Evolutionary conservation across 1,140 invertebrate genomes (phyloP).

Genomic region (Drosophila tristis): DNA sequence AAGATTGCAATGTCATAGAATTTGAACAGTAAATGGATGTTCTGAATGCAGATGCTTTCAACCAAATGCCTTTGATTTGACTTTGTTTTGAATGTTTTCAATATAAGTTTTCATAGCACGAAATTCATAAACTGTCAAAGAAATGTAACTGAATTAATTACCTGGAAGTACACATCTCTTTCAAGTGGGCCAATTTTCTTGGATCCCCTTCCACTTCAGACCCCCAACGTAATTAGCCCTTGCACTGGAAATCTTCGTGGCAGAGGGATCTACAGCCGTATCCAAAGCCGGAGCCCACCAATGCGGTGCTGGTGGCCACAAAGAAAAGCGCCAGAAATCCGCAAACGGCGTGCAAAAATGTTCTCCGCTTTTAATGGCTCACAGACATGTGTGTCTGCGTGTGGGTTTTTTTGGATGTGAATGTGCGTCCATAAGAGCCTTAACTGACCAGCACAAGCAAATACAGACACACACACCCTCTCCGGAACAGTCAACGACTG

Average conservation of each 20-base stretch:
- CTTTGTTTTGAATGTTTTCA: no score
- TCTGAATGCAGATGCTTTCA: no score
- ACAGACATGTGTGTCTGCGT: conserved; percentile 38
- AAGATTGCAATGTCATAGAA: conserved; percentile 7
- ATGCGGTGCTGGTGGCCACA: conserved; percentile 30
- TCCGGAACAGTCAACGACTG: conserved; percentile 9
- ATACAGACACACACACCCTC: conserved; percentile 12
- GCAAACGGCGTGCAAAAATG: conserved; percentile 64
- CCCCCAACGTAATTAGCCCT: conserved; percentile 71
- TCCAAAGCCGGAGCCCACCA: conserved; percentile 5
- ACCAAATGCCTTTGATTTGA: no score
- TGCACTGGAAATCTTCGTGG: conserved; percentile 34
- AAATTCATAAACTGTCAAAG: no score
- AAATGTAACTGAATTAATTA: no score
- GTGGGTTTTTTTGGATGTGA: not conserved
- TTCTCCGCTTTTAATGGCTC: conserved; percentile 68
- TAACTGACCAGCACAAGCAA: conserved; percentile 62
- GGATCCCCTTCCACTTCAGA: conserved; percentile 19
- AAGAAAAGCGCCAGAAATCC: conserved; percentile 49
- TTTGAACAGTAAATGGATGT: not conserved
- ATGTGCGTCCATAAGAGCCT: conserved; percentile 48
- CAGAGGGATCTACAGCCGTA: no score
- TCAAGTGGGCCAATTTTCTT: conserved; percentile 21
- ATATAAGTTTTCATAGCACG: no score
- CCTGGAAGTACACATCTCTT: not conserved